These are phyloP conservation scores for Semaprochilodus insignis DNA, from an alignment of 2,797 vertebrate genomes.

Conservation along the genomic window DNA sequence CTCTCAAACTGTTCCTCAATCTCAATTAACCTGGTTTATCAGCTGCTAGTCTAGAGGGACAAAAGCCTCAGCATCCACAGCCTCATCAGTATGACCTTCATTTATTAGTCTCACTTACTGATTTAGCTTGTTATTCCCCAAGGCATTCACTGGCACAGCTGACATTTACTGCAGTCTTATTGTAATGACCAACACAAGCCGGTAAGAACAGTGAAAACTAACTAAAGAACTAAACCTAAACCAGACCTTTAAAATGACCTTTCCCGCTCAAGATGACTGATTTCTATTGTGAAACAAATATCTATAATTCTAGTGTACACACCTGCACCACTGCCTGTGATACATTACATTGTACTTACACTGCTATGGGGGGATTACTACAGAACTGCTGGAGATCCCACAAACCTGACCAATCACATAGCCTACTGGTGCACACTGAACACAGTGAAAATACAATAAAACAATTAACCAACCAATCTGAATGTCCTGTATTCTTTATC, in stretches of 20 bases:
- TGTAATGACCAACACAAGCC: too few species aligned
- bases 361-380: background rate
- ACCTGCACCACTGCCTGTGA: too few species aligned
- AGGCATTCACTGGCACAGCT: background rate
- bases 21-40: background rate
- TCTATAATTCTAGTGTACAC: background rate
- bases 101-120: background rate
- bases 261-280: background rate
- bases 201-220: too few species aligned
- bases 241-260: background rate
- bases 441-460: background rate
- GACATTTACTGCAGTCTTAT: background rate
- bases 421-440: background rate
- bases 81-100: background rate
- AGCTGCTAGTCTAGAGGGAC: background rate
- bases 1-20: background rate
- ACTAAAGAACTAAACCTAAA: too few species aligned
- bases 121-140: constrained; percentile 12
- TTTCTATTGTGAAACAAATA: background rate
- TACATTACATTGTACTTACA: too few species aligned
- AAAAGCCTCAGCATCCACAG: background rate
- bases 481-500: background rate
- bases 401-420: background rate
- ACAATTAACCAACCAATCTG: background rate
- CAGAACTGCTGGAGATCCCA: background rate